Conservation (phyloP, 2,888 invertebrate species). For the Cerastis leucographa region DNA sequence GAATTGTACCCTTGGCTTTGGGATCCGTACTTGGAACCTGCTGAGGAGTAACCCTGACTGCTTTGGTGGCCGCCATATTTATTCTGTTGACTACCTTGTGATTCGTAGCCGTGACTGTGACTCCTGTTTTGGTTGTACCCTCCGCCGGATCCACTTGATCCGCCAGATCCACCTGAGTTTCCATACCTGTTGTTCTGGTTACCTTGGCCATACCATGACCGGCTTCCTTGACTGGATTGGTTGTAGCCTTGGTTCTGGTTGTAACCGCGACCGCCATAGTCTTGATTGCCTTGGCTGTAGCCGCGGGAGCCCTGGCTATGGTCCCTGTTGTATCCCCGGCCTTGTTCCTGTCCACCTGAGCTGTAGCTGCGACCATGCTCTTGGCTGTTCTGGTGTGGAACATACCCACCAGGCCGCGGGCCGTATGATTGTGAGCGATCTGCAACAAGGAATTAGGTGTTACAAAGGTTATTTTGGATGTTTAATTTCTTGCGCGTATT, state of each 20-base stretch:
- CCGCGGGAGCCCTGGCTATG: conserved; percentile 58
- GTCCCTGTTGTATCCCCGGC: conserved; percentile 56
- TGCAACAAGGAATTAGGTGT: conserved; percentile 76
- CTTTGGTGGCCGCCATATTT: conserved; percentile 55
- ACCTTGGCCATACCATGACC: conserved; percentile 56
- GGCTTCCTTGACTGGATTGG: conserved; percentile 63
- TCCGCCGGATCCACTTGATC: conserved; percentile 37
- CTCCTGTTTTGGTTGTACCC: conserved; percentile 58
- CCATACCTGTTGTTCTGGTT: conserved; percentile 59
- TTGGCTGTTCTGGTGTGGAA: conserved; percentile 65
- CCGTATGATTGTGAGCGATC: conserved; percentile 84
- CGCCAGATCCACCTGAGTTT: conserved; percentile 34
- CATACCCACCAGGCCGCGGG: conserved; percentile 83
- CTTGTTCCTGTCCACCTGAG: conserved; percentile 44
- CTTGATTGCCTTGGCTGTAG: conserved; percentile 49
- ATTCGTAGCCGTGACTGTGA: conserved; percentile 62
- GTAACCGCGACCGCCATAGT: conserved; percentile 58
- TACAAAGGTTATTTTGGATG: neutral
- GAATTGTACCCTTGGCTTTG: conserved; percentile 61
- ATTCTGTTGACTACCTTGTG: conserved; percentile 63
- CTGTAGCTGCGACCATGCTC: conserved; percentile 53
- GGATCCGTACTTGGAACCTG: conserved; percentile 29
- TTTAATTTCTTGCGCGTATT: neutral
- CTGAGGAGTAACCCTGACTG: conserved; percentile 57
- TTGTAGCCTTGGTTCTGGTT: conserved; percentile 65